These are phyloP conservation scores for Manduca sexta DNA, from an alignment of 1,140 invertebrate species.

Conservation along the genomic window DNA sequence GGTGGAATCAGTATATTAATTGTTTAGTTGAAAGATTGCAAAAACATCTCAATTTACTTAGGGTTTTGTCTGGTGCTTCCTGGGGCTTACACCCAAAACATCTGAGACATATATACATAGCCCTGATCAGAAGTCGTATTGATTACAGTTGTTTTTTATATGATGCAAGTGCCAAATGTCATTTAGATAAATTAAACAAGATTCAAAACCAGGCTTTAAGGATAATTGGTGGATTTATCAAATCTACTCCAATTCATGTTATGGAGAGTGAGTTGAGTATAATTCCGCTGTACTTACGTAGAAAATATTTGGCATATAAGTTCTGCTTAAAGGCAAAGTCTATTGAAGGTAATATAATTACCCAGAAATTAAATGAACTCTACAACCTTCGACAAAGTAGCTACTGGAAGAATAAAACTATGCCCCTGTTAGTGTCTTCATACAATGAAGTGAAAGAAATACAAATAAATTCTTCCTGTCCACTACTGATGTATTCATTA, in stretches of 20 bases:
- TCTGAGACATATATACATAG: constrained; percentile 12
- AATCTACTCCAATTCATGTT: constrained; percentile 1
- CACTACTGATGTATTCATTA: too few relatives aligned
- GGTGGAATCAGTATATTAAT: constrained; percentile 16
- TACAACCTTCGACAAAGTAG: too few relatives aligned
- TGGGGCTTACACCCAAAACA: constrained; percentile 22
- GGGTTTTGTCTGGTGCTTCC: constrained; percentile 7
- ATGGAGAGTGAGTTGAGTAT: constrained; percentile 1
- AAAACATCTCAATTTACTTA: constrained; percentile 15
- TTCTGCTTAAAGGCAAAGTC: constrained; percentile 5
- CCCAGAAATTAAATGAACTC: too few relatives aligned
- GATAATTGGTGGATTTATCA: constrained; percentile 4
- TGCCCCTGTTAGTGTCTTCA: too few relatives aligned
- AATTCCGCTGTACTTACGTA: background rate
- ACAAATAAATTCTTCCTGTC: too few relatives aligned
- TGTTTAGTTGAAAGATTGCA: background rate
- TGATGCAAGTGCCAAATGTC: background rate
- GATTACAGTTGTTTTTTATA: constrained; percentile 1
- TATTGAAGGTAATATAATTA: background rate
- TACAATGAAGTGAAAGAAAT: too few relatives aligned
- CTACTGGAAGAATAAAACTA: too few relatives aligned
- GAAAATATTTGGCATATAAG: constrained; percentile 1
- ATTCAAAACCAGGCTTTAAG: constrained; percentile 1
- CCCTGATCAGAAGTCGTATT: background rate
- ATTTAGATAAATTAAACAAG: background rate